Evolutionary conservation across 1,140 invertebrate species (phyloP).

Genomic region (Nasonia longicornis): DNA sequence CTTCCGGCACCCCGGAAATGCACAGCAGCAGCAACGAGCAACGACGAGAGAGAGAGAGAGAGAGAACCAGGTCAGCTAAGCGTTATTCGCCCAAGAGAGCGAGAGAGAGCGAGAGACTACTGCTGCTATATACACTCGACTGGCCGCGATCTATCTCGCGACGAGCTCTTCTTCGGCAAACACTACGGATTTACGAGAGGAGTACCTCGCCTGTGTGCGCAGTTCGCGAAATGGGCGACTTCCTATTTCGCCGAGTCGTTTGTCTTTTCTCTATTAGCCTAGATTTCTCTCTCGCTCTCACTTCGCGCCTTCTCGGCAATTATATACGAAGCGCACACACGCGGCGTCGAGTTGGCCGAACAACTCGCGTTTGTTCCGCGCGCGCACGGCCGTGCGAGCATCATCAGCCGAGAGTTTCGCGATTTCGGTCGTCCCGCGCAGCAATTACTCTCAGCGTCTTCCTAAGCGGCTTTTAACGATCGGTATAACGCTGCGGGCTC

Average conservation of each 20-base stretch:
- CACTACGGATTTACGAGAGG: background rate
- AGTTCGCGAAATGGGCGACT: constrained; percentile 34
- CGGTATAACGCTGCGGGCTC: background rate
- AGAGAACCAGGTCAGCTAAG: background rate
- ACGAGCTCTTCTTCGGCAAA: background rate
- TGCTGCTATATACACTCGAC: background rate
- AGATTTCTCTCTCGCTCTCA: constrained; percentile 28
- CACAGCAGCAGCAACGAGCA: background rate
- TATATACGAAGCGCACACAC: background rate
- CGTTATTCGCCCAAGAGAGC: constrained; percentile 1
- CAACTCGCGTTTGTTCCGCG: background rate
- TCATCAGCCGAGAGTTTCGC: background rate
- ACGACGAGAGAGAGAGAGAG: no score
- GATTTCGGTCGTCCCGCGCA: background rate
- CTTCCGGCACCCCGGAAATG: constrained; percentile 13
- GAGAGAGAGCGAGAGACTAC: background rate
- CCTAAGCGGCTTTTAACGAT: constrained; percentile 3
- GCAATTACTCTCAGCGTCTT: background rate
- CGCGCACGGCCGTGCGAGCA: background rate
- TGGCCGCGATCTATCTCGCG: background rate
- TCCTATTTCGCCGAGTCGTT: constrained; percentile 43
- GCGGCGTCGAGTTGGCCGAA: background rate
- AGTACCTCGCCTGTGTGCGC: background rate
- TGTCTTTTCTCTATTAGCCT: constrained; percentile 46
- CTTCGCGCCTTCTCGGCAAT: constrained; percentile 16